These are phyloP conservation scores for Ciconia nigra DNA, from an alignment of 2,797 vertebrate genomes.

Conservation along the genomic window DNA sequence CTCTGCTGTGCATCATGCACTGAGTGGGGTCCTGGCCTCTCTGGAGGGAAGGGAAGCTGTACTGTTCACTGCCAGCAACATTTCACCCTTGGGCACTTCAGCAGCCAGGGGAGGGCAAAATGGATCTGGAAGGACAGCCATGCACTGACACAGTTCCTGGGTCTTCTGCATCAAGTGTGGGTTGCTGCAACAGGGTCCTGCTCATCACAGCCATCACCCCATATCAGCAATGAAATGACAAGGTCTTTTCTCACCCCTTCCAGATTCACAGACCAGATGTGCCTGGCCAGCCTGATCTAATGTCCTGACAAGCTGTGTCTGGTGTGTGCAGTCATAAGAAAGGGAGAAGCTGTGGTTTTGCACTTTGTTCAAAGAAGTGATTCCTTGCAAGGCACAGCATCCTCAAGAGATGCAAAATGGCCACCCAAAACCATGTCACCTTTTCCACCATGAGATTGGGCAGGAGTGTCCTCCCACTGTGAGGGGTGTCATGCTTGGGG, in stretches of 20 bases:
- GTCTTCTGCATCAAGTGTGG: not conserved
- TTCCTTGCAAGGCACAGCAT: not conserved
- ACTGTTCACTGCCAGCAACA: not conserved
- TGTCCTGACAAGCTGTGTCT: not conserved
- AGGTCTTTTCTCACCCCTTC: not conserved
- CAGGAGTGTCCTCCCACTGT: fast-evolving
- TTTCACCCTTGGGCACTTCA: not conserved
- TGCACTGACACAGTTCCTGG: not conserved
- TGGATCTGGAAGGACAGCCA: not conserved
- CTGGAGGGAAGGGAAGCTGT: not conserved
- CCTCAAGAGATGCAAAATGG: not conserved
- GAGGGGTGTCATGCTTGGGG: not conserved
- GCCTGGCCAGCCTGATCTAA: not conserved
- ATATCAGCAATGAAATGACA: not conserved
- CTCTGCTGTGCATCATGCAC: not conserved
- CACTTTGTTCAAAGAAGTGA: not conserved
- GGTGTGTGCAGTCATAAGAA: not conserved
- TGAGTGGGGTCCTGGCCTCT: too few relatives aligned
- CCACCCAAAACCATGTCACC: not conserved
- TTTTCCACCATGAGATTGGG: not conserved
- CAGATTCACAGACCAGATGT: not conserved
- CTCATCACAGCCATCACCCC: not conserved
- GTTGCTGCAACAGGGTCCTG: not conserved
- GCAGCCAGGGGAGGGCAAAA: not conserved
- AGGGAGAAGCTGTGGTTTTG: not conserved